Evolutionary conservation across 2,113 vertebrate species (phyloP), one percentile per base, ranked within the genome.

Genomic region (Ptilorrhoa leucosticta): DNA sequence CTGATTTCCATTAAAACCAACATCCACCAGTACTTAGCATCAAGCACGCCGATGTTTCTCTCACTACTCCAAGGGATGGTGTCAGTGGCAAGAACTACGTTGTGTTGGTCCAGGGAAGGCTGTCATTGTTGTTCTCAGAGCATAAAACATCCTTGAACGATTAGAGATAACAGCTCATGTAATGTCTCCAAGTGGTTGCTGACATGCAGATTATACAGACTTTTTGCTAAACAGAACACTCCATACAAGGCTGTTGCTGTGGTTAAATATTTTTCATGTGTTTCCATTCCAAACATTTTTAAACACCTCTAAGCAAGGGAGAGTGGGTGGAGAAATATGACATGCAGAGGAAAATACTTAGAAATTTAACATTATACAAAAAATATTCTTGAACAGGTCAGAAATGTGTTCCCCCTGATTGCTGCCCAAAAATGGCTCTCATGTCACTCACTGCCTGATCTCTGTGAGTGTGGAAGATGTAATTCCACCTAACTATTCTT

Each of bases 191-290:
- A 85, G 66, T 76, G 61, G 37, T 35, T 94, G 50, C 66, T 83
- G 78, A 95, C 39, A 51, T 26, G 31, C 30, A 61, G 35, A 53
- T 85, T 87, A 53, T 57, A 76, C 50, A 83, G 84, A 69, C 35
- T 69, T 79, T 84, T 85, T 84, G n/a, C 28, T 87, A 78, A 94
- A 71, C 81, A 91, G 61, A 93, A 63, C 4, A 13, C 48, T 84
- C 54, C 47, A 68, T 64, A 22, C 53, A 75, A 68, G 40, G 68
- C 76, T 89, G 72, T 91, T 81, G 44, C 48, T 94, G 57, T 84
- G 81, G 89, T 96, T 92, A 96, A 97, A 95, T 87, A 94, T 95
- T 97, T 95, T 91, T 96, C 66, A 50, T 83, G 61, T 87, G 83
- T 94, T 95, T 94, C 84, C 50, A 90, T 89, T 93, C 70, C 81